A percentile compares a stretch with the other conserved stretches of the same genome.
phyloP scores from a whole-genome alignment of 1,140 invertebrate genomes.

The Cyclargus thomasi region DNA sequence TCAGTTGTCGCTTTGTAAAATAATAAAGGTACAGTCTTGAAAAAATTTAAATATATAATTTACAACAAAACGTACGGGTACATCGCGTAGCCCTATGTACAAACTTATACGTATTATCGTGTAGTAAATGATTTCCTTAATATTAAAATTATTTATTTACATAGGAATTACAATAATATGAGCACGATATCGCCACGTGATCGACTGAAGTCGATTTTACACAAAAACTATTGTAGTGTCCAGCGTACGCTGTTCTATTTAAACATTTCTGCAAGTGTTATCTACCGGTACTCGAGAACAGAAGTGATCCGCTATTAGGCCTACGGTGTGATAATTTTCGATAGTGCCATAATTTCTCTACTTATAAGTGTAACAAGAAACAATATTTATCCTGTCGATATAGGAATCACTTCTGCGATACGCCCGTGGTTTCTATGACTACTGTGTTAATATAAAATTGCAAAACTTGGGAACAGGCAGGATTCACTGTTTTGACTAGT shows the following conservation, averaged over 20 bases:
- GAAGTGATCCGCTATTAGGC: not conserved
- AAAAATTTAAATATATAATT: conserved; percentile 67
- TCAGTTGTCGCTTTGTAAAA: conserved; percentile 57
- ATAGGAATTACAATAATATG: conserved; percentile 52
- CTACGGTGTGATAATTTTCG: not conserved
- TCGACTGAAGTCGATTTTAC: conserved; percentile 27
- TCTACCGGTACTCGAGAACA: not conserved
- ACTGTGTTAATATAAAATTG: conserved; percentile 17
- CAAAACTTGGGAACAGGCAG: conserved; percentile 14
- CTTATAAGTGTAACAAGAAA: not conserved
- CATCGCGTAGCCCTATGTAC: conserved; percentile 25
- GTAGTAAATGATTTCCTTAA: conserved; percentile 11
- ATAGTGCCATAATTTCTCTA: not conserved
- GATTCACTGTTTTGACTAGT: conserved; percentile 20
- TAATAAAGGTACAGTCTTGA: conserved; percentile 69
- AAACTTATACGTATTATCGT: conserved; percentile 20
- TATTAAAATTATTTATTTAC: conserved; percentile 42
- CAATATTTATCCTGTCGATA: not conserved
- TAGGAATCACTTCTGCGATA: not conserved
- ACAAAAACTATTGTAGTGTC: conserved; percentile 5
- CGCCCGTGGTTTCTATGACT: conserved; percentile 11
- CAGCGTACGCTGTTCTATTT: conserved; percentile 10
- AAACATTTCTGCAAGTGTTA: not conserved
- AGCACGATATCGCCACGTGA: conserved; percentile 39
- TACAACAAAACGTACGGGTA: conserved; percentile 40